phyloP scores from a whole-genome alignment of 2,888 invertebrate genomes.

The Saturnia japonica region DNA sequence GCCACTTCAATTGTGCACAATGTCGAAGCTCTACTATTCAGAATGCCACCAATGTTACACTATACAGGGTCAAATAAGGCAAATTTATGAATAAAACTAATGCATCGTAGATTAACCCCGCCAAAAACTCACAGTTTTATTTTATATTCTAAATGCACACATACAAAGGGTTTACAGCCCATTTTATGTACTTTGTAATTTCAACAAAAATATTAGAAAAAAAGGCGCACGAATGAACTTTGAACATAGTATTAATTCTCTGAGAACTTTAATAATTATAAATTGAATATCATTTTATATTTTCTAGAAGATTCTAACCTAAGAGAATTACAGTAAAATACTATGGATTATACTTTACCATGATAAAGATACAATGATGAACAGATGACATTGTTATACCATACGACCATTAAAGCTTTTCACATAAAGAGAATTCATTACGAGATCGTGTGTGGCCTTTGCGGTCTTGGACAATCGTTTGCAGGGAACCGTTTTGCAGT shows the following conservation, averaged over 20 bases:
- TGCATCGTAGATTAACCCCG: no score
- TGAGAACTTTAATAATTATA: not conserved
- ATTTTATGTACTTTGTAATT: no score
- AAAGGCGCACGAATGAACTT: not conserved
- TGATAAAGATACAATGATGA: not conserved
- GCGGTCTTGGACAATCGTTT: conserved; percentile 29
- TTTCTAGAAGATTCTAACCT: not conserved
- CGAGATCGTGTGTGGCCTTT: conserved; percentile 32
- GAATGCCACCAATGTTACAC: no score
- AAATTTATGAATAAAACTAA: no score
- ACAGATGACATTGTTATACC: conserved; percentile 9
- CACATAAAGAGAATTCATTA: conserved; percentile 30
- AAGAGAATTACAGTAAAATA: not conserved
- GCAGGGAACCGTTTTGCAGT: conserved; percentile 42
- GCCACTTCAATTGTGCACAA: no score
- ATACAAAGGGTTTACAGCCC: not conserved
- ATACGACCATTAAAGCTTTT: conserved; percentile 10
- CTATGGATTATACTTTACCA: not conserved
- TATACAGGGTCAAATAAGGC: no score
- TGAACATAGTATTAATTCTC: not conserved
- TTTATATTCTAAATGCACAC: no score
- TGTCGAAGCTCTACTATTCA: no score
- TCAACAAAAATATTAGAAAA: not conserved
- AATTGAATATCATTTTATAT: not conserved
- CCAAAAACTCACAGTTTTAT: no score